Percentiles rank a stretch among this genome's conserved stretches.
phyloP scores from a whole-genome alignment of 2,888 invertebrate species.

The Drosophila pseudotakahashii region DNA sequence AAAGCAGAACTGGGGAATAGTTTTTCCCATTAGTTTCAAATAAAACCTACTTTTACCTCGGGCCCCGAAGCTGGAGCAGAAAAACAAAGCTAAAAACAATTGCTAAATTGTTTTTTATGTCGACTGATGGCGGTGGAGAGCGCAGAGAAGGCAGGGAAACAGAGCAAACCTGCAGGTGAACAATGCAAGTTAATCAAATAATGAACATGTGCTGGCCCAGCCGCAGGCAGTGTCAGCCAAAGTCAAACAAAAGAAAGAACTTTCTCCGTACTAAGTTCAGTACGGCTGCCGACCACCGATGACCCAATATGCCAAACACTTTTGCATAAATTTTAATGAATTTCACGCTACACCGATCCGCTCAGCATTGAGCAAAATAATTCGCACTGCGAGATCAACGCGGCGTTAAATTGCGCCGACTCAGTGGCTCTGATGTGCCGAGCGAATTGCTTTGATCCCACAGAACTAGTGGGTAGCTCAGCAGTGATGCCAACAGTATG shows the following conservation, averaged over 20 bases:
- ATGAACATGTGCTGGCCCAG: constrained; percentile 67
- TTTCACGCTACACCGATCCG: constrained; percentile 63
- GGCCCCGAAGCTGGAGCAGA: constrained; percentile 40
- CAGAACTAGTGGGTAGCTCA: constrained; percentile 2
- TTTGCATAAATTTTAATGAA: constrained; percentile 77
- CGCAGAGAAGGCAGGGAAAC: constrained; percentile 24
- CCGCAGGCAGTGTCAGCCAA: constrained; percentile 32
- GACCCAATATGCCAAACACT: constrained; percentile 73
- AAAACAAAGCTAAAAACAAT: constrained; percentile 59
- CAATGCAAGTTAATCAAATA: constrained; percentile 79
- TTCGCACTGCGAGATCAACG: constrained; percentile 65
- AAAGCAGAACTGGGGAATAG: constrained; percentile 44
- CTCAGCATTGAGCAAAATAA: constrained; percentile 56
- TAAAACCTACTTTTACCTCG: constrained; percentile 71
- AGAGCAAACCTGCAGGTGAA: constrained; percentile 55
- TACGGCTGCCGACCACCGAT: constrained; percentile 38
- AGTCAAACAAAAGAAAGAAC: constrained; percentile 69
- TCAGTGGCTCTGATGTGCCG: constrained; percentile 26
- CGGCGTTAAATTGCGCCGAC: constrained; percentile 75
- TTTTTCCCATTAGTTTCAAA: constrained; percentile 69
- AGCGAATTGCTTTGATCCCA: constrained; percentile 18
- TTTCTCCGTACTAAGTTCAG: constrained; percentile 56
- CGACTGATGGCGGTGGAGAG: constrained; percentile 47
- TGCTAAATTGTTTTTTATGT: constrained; percentile 53
- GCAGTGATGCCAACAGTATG: constrained; percentile 1